phyloP scores from a whole-genome alignment of 2,113 vertebrate species.

The Amia ocellicauda region DNA sequence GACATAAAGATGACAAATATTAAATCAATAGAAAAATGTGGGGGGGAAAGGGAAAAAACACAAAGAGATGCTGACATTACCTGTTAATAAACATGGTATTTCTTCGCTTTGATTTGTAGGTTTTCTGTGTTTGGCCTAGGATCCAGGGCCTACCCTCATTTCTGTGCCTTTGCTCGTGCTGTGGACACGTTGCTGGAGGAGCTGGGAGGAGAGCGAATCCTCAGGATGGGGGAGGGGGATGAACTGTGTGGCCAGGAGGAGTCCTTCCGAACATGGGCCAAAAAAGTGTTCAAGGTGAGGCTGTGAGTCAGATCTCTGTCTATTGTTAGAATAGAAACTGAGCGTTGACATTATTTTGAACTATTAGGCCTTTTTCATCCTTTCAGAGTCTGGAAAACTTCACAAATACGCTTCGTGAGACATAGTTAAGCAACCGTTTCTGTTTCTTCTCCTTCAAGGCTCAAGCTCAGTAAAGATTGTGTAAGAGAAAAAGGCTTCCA shows the following conservation, averaged over 20 bases:
- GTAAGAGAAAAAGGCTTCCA: no score
- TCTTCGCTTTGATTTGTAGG: slow-evolving; percentile 51
- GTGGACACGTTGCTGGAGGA: slow-evolving; percentile 96
- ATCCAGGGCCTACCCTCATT: slow-evolving; percentile 93
- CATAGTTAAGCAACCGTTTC: no score
- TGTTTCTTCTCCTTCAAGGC: no score
- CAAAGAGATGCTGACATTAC: not conserved
- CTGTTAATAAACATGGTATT: not conserved
- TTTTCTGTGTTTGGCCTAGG: slow-evolving; percentile 97
- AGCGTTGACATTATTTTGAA: not conserved
- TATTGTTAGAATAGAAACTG: not conserved
- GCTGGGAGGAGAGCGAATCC: slow-evolving; percentile 92
- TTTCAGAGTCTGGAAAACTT: no score
- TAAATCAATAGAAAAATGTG: no score
- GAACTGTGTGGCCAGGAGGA: slow-evolving; percentile 97
- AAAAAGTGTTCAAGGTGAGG: slow-evolving; percentile 95
- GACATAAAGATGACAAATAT: no score
- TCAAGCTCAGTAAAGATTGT: no score
- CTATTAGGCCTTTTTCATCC: no score
- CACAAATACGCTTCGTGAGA: no score
- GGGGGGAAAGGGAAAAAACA: no score
- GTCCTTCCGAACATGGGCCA: slow-evolving; percentile 97
- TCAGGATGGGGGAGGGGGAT: slow-evolving; percentile 95
- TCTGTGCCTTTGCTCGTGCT: slow-evolving; percentile 95
- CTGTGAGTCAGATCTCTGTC: not conserved